phyloP scores from a whole-genome alignment of 1,140 invertebrate species.

The Dendrolimus punctatus region DNA sequence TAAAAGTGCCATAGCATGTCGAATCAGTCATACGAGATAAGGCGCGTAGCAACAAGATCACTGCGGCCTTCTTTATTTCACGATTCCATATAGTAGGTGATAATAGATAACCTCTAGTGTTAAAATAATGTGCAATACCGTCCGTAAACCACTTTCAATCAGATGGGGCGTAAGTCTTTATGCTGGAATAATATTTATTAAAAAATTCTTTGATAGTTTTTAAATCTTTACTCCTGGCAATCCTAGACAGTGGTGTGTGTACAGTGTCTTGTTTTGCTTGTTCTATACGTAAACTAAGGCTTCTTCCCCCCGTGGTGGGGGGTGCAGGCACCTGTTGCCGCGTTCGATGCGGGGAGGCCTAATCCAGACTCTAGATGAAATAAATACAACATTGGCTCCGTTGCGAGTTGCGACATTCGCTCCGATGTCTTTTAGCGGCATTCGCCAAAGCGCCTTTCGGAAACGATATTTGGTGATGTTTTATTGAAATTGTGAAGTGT shows the following conservation, averaged over 20 bases:
- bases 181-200: too few relatives aligned
- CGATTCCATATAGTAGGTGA: too few relatives aligned
- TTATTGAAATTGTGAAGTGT: not conserved
- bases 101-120: too few relatives aligned
- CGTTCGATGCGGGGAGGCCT: constrained; percentile 35
- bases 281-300: constrained; percentile 19
- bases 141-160: too few relatives aligned
- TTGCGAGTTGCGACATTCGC: constrained; percentile 19
- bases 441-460: constrained; percentile 11
- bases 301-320: constrained; percentile 8
- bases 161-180: too few relatives aligned
- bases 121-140: too few relatives aligned
- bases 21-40: too few relatives aligned
- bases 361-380: constrained; percentile 48
- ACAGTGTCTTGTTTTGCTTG: constrained; percentile 35
- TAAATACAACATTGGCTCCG: constrained; percentile 42
- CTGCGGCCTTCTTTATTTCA: too few relatives aligned
- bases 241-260: constrained; percentile 16
- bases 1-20: too few relatives aligned
- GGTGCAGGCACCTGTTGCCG: constrained; percentile 41
- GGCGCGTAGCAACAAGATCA: too few relatives aligned
- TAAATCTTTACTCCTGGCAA: too few relatives aligned
- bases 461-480: constrained; percentile 5
- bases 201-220: too few relatives aligned
- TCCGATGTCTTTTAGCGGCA: constrained; percentile 25